Evolutionary conservation across 1,140 invertebrate genomes (phyloP).

Genomic region (Aphaenogaster rudis): DNA sequence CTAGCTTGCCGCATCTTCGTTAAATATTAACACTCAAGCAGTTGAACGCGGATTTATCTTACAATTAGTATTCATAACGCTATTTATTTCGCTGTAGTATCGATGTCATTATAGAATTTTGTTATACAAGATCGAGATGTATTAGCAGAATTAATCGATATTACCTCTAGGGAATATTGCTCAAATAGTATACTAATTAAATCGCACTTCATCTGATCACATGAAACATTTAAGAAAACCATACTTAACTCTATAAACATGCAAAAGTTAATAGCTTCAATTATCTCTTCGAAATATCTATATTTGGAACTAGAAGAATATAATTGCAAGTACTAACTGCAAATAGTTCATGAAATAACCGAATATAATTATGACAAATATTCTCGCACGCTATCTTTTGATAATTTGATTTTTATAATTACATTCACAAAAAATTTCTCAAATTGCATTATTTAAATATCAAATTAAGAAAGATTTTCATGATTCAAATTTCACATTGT

Average conservation of each 20-base stretch:
- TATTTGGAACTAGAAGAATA: background rate
- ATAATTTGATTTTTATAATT: constrained; percentile 29
- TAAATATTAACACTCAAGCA: constrained; percentile 9
- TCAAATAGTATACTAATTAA: background rate
- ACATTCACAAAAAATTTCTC: background rate
- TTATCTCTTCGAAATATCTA: background rate
- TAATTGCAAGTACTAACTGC: background rate
- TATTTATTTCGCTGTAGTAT: background rate
- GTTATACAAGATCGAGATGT: background rate
- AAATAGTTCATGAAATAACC: background rate
- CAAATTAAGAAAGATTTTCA: background rate
- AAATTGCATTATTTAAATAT: constrained; percentile 21
- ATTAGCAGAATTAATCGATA: background rate
- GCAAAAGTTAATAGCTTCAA: background rate
- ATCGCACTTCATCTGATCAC: background rate
- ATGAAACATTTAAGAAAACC: constrained; percentile 8
- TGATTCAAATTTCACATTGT: background rate
- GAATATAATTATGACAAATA: constrained; percentile 9
- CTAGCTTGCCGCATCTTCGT: background rate
- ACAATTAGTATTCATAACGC: background rate
- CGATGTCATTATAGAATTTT: background rate
- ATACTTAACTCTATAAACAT: background rate
- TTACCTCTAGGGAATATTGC: background rate
- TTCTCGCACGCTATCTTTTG: background rate
- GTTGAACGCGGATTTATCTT: background rate